A percentile compares a stretch with the other conserved stretches of the same genome.
Evolutionary conservation across 2,113 vertebrate genomes (phyloP).

Genomic region (Python bivittatus): DNA sequence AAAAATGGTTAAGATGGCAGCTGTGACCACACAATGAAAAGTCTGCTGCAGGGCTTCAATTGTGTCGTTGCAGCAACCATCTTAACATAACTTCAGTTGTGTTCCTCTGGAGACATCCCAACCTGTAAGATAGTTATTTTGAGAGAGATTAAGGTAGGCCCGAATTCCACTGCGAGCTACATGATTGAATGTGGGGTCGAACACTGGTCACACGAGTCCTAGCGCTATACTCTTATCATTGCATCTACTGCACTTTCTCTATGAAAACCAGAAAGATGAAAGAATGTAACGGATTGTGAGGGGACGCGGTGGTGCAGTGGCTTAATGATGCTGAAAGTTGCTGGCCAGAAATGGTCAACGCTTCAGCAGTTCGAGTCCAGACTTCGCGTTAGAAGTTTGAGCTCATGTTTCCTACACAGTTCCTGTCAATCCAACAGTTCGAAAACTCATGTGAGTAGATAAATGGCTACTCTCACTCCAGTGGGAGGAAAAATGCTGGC

Average conservation of each 20-base stretch:
- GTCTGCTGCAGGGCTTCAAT: not conserved
- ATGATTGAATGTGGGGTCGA: not conserved
- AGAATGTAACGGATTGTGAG: not conserved
- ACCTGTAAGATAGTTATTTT: not conserved
- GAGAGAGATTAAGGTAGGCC: too few relatives aligned
- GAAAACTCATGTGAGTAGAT: too few relatives aligned
- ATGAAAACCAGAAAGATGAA: not conserved
- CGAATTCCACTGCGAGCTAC: not conserved
- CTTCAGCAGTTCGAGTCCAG: too few relatives aligned
- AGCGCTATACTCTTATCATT: not conserved
- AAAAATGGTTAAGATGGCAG: not conserved
- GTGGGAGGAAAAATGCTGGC: too few relatives aligned
- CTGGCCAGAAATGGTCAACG: too few relatives aligned
- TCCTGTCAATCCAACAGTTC: too few relatives aligned
- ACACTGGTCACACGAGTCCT: not conserved
- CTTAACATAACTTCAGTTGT: not conserved
- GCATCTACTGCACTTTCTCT: not conserved
- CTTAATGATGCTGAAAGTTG: too few relatives aligned
- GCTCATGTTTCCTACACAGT: too few relatives aligned
- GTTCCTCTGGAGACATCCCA: not conserved
- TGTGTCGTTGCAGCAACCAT: not conserved
- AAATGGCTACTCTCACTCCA: too few relatives aligned
- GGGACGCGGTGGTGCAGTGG: too few relatives aligned
- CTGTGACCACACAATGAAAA: not conserved
- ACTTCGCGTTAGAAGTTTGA: too few relatives aligned